Percentiles rank a stretch among this genome's conserved stretches.
Conservation (phyloP, 2,888 invertebrate genomes). For the Pollenia angustigena region DNA sequence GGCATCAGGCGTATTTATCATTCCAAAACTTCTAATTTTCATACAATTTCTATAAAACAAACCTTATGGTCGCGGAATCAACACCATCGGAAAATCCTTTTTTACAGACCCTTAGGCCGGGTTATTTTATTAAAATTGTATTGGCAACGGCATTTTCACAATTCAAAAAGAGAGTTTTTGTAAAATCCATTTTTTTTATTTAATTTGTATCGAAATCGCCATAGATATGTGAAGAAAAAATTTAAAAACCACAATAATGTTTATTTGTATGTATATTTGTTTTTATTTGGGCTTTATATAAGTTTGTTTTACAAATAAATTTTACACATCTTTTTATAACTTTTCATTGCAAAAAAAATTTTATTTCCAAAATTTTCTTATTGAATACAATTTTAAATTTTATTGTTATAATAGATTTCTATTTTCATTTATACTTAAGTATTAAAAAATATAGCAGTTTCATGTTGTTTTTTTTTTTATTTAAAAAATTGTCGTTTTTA, state of each 20-base stretch:
- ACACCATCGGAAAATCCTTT: too few relatives aligned
- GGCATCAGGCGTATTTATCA: too few relatives aligned
- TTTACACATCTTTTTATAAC: slow-evolving; percentile 54
- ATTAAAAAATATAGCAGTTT: slow-evolving; percentile 49
- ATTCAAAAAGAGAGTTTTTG: too few relatives aligned
- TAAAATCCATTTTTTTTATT: too few relatives aligned
- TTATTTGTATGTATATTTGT: slow-evolving; percentile 45
- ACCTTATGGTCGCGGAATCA: too few relatives aligned
- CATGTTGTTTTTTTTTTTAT: slow-evolving; percentile 3
- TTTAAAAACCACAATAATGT: neutral
- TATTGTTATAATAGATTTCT: slow-evolving; percentile 6
- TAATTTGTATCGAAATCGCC: too few relatives aligned
- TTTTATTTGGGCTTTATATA: slow-evolving; percentile 51
- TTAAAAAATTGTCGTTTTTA: neutral
- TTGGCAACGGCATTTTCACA: too few relatives aligned
- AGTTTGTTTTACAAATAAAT: slow-evolving; percentile 55
- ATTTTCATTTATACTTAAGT: slow-evolving; percentile 7
- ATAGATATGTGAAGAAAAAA: too few relatives aligned
- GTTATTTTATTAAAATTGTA: too few relatives aligned
- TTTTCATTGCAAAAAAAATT: slow-evolving; percentile 40
- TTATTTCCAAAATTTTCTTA: slow-evolving; percentile 21
- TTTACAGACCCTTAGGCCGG: too few relatives aligned
- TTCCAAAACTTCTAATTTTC: too few relatives aligned
- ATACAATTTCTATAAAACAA: too few relatives aligned
- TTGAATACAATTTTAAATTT: slow-evolving; percentile 39